A percentile compares a stretch with the other conserved stretches of the same genome.
phyloP scores from a whole-genome alignment of 2,888 invertebrate genomes.

The Scotopteryx bipunctaria region DNA sequence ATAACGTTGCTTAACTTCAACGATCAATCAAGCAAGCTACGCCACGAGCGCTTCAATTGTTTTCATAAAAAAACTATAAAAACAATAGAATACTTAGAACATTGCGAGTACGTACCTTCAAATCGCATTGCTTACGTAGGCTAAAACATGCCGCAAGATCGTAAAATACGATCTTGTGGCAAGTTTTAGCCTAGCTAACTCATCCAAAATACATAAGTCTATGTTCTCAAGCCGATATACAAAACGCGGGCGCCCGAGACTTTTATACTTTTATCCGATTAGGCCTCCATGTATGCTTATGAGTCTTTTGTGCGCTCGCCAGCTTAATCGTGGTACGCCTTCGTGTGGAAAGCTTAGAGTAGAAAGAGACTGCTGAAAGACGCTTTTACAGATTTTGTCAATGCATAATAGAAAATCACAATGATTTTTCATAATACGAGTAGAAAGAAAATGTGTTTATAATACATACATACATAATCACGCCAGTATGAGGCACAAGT shows the following conservation, averaged over 20 bases:
- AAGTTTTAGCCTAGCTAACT: too few relatives aligned
- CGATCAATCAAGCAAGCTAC: too few relatives aligned
- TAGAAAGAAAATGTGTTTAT: background rate
- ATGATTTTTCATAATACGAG: conserved; percentile 8
- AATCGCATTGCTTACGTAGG: too few relatives aligned
- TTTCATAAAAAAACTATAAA: too few relatives aligned
- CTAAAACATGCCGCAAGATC: too few relatives aligned
- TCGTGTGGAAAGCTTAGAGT: conserved; percentile 48
- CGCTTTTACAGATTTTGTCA: conserved; percentile 12
- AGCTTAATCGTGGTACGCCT: conserved; percentile 63
- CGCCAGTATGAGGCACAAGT: too few relatives aligned
- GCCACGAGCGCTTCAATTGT: too few relatives aligned
- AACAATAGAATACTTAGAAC: too few relatives aligned
- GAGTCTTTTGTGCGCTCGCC: conserved; percentile 68
- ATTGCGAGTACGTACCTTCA: too few relatives aligned
- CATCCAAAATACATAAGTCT: conserved; percentile 8
- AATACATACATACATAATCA: background rate
- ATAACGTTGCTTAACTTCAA: too few relatives aligned
- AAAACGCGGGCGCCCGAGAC: conserved; percentile 55
- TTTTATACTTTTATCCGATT: conserved; percentile 79
- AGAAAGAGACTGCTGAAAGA: conserved; percentile 18
- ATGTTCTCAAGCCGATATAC: conserved; percentile 41
- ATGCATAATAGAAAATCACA: conserved; percentile 19
- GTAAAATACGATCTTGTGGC: too few relatives aligned
- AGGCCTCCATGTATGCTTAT: conserved; percentile 72